Conservation (phyloP, 2,113 vertebrate species). For the Theristicus caerulescens region DNA sequence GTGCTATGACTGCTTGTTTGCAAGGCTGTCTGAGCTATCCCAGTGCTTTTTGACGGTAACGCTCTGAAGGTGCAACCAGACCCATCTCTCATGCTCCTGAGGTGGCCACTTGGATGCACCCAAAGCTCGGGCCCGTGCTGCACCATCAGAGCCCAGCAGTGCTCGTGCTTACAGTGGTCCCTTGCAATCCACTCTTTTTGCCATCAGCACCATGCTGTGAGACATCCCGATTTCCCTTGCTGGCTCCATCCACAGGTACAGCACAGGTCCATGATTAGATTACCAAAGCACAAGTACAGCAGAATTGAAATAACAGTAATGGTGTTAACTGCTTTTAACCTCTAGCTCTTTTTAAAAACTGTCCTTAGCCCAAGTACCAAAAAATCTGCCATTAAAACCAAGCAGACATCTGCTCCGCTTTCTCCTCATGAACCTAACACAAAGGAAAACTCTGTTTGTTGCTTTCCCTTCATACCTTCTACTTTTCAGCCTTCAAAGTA, state of each 20-base stretch:
- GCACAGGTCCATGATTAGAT: neutral
- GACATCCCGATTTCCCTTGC: neutral
- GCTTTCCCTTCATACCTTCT: neutral
- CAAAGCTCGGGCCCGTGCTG: fast-evolving
- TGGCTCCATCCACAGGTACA: neutral
- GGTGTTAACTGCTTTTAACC: neutral
- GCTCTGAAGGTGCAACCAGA: neutral
- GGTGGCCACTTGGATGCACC: neutral
- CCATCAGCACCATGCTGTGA: neutral
- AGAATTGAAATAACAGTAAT: neutral
- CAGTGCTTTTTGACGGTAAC: neutral
- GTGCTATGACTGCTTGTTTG: neutral
- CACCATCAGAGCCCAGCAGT: neutral
- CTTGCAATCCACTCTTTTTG: neutral
- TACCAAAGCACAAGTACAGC: neutral
- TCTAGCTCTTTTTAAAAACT: neutral
- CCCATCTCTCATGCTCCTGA: neutral
- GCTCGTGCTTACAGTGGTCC: neutral
- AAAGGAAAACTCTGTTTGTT: neutral
- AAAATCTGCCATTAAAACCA: neutral
- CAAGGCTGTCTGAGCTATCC: neutral
- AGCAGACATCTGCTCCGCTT: neutral
- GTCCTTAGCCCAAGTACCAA: neutral
- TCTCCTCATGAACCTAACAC: neutral
- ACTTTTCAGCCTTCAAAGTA: neutral